A percentile compares a stretch with the other conserved stretches of the same genome.
These are phyloP conservation scores for Entomyzon cyanotis DNA, from an alignment of 2,113 vertebrate genomes.

Conservation along the genomic window DNA sequence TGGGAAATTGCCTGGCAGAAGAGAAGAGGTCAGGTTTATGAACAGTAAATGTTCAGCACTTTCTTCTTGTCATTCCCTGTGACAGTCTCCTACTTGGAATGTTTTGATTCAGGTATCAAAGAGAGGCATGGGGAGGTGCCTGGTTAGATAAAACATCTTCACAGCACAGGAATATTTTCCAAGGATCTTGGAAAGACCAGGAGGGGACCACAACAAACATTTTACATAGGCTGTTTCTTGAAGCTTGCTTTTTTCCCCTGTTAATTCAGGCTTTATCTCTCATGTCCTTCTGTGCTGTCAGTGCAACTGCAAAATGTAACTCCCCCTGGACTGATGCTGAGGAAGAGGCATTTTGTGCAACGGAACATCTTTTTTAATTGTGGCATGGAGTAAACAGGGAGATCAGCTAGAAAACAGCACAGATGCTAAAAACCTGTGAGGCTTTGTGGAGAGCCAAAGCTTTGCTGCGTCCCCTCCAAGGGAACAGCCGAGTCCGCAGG, in stretches of 20 bases:
- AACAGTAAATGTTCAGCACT: constrained; percentile 11
- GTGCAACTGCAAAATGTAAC: neutral
- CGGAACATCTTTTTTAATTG: neutral
- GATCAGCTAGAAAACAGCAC: neutral
- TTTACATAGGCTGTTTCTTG: neutral
- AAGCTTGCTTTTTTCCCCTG: rapidly evolving
- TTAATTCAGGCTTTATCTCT: neutral
- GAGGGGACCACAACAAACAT: neutral
- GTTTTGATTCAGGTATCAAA: constrained; percentile 24
- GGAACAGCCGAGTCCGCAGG: rapidly evolving
- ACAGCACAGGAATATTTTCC: neutral
- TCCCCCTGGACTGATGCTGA: neutral
- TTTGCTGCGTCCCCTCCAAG: neutral
- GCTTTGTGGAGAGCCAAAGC: neutral
- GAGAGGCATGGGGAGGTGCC: neutral
- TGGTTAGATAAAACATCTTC: neutral
- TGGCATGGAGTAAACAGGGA: neutral
- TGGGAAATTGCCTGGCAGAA: neutral
- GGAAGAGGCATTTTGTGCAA: neutral
- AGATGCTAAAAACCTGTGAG: neutral
- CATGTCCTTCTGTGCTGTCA: neutral
- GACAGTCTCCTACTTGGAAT: neutral
- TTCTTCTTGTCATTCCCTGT: neutral
- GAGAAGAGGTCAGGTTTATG: constrained; percentile 28
- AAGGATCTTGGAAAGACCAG: neutral